These are phyloP conservation scores for Dasysyrphus albostriatus DNA, from an alignment of 2,888 invertebrate genomes.

Conservation along the genomic window DNA sequence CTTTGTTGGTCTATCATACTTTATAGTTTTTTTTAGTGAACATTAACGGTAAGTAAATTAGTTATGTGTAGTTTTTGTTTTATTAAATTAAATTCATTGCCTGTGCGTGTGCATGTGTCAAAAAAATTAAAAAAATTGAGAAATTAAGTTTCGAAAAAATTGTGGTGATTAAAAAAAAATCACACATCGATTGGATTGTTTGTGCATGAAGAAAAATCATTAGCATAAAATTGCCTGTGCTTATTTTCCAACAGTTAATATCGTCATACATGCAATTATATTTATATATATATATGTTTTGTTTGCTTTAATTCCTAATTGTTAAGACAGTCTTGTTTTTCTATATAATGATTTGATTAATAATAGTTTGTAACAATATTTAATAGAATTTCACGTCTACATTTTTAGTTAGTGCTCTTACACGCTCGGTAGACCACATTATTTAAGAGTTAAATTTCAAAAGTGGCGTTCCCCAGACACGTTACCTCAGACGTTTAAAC, in stretches of 20 bases:
- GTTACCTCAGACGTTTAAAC: constrained; percentile 40
- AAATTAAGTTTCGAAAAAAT: constrained; percentile 48
- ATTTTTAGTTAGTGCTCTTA: constrained; percentile 46
- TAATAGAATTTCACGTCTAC: constrained; percentile 64
- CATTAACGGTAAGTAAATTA: constrained; percentile 31
- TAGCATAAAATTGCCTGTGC: constrained; percentile 69
- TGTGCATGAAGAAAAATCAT: constrained; percentile 72
- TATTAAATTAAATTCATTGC: constrained; percentile 33
- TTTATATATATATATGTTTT: constrained; percentile 42
- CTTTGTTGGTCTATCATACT: constrained; percentile 48
- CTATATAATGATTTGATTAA: constrained; percentile 76
- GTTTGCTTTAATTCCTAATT: constrained; percentile 71
- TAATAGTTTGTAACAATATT: constrained; percentile 72
- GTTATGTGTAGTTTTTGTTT: neutral
- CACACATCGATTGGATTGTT: constrained; percentile 64
- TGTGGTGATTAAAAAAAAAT: constrained; percentile 49
- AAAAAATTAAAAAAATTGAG: constrained; percentile 36
- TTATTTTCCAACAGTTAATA: constrained; percentile 67
- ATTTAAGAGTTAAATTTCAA: constrained; percentile 28
- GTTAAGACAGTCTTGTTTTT: constrained; percentile 78
- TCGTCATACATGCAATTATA: constrained; percentile 52
- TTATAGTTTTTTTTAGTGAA: constrained; percentile 29
- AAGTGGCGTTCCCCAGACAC: constrained; percentile 33
- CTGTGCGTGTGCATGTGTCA: constrained; percentile 30
- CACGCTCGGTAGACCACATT: constrained; percentile 49